A percentile compares a stretch with the other conserved stretches of the same genome.
Evolutionary conservation across 2,888 invertebrate genomes (phyloP).

Genomic region (Brachyopa scutellaris): DNA sequence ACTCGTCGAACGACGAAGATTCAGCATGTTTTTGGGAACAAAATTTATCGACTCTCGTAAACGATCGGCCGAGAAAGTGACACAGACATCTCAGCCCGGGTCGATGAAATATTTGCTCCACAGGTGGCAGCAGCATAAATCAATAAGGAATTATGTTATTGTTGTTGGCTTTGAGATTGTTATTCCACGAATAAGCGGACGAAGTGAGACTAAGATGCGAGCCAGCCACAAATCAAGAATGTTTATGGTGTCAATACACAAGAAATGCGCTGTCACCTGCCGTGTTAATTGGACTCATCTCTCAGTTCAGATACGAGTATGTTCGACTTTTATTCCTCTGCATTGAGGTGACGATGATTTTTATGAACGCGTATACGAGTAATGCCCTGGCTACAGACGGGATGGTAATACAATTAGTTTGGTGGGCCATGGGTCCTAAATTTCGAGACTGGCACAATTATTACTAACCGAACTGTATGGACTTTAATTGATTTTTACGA

Average conservation of each 20-base stretch:
- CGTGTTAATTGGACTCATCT: slow-evolving; percentile 65
- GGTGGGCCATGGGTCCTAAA: slow-evolving; percentile 9
- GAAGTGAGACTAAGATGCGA: slow-evolving; percentile 17
- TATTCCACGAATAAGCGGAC: slow-evolving; percentile 23
- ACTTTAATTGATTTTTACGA: slow-evolving; percentile 62
- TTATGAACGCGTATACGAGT: too few relatives aligned
- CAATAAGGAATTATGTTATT: slow-evolving; percentile 60
- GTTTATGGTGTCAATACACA: slow-evolving; percentile 60
- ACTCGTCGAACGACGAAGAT: not conserved
- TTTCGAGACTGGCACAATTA: not conserved
- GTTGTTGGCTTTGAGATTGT: slow-evolving; percentile 18
- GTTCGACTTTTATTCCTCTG: slow-evolving; percentile 48
- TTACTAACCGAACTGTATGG: slow-evolving; percentile 26
- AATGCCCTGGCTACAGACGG: not conserved
- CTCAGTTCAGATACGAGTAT: slow-evolving; percentile 41
- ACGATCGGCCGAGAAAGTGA: slow-evolving; percentile 47
- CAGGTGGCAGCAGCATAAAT: slow-evolving; percentile 67
- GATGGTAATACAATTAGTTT: not conserved
- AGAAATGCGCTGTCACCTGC: slow-evolving; percentile 65
- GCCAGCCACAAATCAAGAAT: slow-evolving; percentile 15
- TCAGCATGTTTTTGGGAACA: slow-evolving; percentile 1
- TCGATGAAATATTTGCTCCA: slow-evolving; percentile 66
- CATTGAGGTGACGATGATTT: slow-evolving; percentile 68
- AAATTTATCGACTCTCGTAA: slow-evolving; percentile 49
- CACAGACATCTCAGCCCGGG: slow-evolving; percentile 23